Conservation (phyloP, 2,888 invertebrate species). For the Dexiosoma caninum region DNA sequence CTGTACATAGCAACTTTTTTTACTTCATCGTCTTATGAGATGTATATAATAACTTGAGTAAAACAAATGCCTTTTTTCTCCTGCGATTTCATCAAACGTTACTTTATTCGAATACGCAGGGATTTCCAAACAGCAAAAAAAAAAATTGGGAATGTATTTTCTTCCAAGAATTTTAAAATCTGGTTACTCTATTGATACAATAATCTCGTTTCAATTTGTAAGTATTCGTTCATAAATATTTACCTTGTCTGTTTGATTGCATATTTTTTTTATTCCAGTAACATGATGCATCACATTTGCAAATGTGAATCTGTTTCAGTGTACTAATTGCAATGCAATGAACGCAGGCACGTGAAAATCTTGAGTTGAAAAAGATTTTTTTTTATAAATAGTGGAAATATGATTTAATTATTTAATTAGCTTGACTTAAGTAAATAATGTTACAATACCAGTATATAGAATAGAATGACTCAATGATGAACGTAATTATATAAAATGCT, state of each 20-base stretch:
- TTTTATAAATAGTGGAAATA: neutral
- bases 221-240: conserved; percentile 7
- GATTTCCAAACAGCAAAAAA: too few relatives aligned
- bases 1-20: too few relatives aligned
- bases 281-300: conserved; percentile 6
- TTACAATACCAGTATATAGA: neutral
- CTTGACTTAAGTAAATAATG: conserved; percentile 1
- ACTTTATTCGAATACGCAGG: too few relatives aligned
- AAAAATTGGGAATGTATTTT: neutral
- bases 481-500: neutral
- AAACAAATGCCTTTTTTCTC: too few relatives aligned
- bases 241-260: neutral
- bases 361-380: neutral
- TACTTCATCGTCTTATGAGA: too few relatives aligned
- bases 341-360: conserved; percentile 26
- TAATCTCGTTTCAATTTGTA: neutral
- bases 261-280: neutral
- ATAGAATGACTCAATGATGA: neutral
- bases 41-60: too few relatives aligned
- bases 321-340: neutral
- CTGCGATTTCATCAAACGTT: too few relatives aligned
- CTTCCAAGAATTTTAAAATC: neutral
- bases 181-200: conserved; percentile 3
- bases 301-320: conserved; percentile 10
- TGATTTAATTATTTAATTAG: conserved; percentile 32